A percentile compares a stretch with the other conserved stretches of the same genome.
These are phyloP conservation scores for Manis javanica DNA, from an alignment of 2,797 vertebrate species.

Conservation along the genomic window DNA sequence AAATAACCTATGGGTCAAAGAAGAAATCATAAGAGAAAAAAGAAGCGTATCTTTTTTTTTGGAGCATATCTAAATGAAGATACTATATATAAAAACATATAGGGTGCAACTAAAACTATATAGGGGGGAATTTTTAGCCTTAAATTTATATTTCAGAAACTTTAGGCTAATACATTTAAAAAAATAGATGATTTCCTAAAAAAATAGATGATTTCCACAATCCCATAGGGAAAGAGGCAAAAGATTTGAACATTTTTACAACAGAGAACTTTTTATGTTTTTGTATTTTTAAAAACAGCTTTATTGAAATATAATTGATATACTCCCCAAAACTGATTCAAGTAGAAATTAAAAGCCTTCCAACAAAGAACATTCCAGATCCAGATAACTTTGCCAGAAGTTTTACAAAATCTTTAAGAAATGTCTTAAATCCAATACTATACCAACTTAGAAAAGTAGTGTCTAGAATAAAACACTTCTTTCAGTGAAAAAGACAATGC, in stretches of 20 bases:
- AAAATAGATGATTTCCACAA: too few relatives aligned
- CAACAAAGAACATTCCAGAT: background rate
- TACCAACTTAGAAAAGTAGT: background rate
- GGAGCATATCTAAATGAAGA: background rate
- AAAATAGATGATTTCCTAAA: background rate
- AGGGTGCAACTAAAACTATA: background rate
- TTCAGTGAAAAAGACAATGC: background rate
- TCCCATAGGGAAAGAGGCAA: background rate
- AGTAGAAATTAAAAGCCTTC: background rate
- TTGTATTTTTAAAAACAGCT: background rate
- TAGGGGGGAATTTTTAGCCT: background rate
- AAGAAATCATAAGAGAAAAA: background rate
- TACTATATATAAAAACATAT: background rate
- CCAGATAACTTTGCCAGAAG: background rate
- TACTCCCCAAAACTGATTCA: background rate
- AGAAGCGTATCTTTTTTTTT: background rate
- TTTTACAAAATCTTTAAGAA: slow-evolving; percentile 38
- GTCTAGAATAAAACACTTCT: background rate
- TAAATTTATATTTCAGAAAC: slow-evolving; percentile 35
- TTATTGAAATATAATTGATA: background rate
- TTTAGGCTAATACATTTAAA: background rate
- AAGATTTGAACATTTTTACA: background rate
- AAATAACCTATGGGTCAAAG: background rate
- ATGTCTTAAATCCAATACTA: background rate
- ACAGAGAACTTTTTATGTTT: background rate